Evolutionary conservation across 2,888 invertebrate species (phyloP).

Genomic region (Rhimphoctona megacephalus): DNA sequence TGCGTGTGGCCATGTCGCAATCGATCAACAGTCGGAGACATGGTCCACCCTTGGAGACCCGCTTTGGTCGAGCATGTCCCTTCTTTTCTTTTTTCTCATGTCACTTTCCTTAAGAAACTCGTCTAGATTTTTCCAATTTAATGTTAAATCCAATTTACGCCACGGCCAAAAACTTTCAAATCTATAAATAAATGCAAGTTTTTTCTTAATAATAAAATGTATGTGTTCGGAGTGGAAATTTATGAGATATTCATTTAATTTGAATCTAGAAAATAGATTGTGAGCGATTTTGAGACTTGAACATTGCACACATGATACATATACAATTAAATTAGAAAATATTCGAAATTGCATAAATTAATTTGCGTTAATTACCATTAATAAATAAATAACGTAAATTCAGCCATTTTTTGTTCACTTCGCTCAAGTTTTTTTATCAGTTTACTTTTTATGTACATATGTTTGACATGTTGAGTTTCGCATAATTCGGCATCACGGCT

Average conservation of each 20-base stretch:
- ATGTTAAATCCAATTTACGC: slow-evolving; percentile 83
- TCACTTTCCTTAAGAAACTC: slow-evolving; percentile 75
- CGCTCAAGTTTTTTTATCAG: neutral
- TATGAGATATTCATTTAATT: neutral
- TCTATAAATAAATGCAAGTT: neutral
- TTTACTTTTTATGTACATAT: slow-evolving; percentile 73
- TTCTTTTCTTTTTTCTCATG: slow-evolving; percentile 67
- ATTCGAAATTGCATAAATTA: neutral
- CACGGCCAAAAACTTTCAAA: slow-evolving; percentile 71
- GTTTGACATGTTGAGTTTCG: slow-evolving; percentile 65
- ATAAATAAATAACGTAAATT: slow-evolving; percentile 3
- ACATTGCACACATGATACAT: neutral
- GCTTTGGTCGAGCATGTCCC: slow-evolving; percentile 70
- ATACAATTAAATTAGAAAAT: neutral
- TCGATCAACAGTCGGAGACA: slow-evolving; percentile 77
- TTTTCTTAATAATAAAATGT: neutral
- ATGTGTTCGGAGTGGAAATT: neutral
- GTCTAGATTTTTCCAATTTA: slow-evolving; percentile 51
- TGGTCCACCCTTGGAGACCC: slow-evolving; percentile 76
- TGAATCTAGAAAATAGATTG: neutral
- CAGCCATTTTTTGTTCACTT: neutral
- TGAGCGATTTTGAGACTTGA: neutral
- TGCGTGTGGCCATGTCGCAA: slow-evolving; percentile 68
- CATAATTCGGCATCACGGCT: slow-evolving; percentile 68
- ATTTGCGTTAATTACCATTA: neutral